phyloP scores from a whole-genome alignment of 2,113 vertebrate species.

The Serilophus lunatus region DNA sequence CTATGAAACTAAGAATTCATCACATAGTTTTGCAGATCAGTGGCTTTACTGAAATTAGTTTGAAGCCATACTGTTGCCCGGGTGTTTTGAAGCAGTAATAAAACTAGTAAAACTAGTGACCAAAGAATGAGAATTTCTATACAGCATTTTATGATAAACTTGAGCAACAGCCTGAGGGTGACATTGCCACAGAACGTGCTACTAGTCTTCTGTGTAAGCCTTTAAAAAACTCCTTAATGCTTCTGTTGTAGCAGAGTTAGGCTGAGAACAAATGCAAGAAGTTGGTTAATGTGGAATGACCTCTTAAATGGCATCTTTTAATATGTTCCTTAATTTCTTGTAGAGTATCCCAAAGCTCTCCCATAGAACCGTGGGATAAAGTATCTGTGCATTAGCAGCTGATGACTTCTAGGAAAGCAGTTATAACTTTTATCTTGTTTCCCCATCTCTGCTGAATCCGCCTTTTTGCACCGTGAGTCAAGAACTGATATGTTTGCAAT shows the following conservation, averaged over 20 bases:
- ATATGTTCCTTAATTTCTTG: background rate
- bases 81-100: background rate
- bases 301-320: background rate
- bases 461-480: background rate
- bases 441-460: background rate
- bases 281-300: background rate
- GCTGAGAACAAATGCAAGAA: background rate
- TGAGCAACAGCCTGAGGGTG: background rate
- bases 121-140: background rate
- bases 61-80: background rate
- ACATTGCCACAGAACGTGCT: background rate
- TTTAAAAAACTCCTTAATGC: background rate
- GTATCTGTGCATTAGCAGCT: background rate
- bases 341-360: background rate
- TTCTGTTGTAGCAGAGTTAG: background rate
- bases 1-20: background rate
- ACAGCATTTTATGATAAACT: background rate
- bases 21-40: background rate
- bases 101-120: background rate
- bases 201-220: background rate
- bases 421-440: background rate
- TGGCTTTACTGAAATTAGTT: background rate
- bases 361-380: background rate
- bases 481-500: background rate
- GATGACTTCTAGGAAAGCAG: background rate